Evolutionary conservation across 2,888 invertebrate genomes (phyloP).

Genomic region (Osmoderma eremita): DNA sequence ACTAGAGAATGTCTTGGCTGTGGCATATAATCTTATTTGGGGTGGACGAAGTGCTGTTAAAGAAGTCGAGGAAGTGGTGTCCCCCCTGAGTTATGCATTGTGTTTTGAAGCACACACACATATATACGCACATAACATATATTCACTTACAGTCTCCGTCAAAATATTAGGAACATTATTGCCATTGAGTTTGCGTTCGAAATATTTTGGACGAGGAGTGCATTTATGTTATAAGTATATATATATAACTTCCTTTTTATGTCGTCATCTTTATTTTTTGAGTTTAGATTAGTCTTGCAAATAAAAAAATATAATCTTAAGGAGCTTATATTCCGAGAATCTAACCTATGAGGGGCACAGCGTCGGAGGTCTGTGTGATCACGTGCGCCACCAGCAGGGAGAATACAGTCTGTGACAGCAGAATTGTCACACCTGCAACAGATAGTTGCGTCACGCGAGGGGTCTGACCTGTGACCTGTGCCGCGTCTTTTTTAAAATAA

Average conservation of each 20-base stretch:
- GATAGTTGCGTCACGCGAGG: slow-evolving; percentile 66
- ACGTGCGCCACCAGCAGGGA: slow-evolving; percentile 99
- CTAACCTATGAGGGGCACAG: slow-evolving; percentile 97
- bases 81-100: slow-evolving; percentile 44
- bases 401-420: slow-evolving; percentile 99
- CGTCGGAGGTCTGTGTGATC: slow-evolving; percentile 99
- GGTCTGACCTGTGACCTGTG: slow-evolving; percentile 65
- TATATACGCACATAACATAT: too few relatives aligned
- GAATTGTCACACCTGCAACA: slow-evolving; percentile 98
- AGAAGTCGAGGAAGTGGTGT: slow-evolving; percentile 52
- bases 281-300: slow-evolving; percentile 53
- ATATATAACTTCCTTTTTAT: too few relatives aligned
- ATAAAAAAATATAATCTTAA: slow-evolving; percentile 52
- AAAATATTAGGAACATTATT: too few relatives aligned
- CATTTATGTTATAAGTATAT: too few relatives aligned
- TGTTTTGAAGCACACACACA: too few relatives aligned
- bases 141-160: too few relatives aligned
- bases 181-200: too few relatives aligned
- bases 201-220: too few relatives aligned
- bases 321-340: slow-evolving; percentile 51
- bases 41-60: slow-evolving; percentile 63
- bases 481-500: slow-evolving; percentile 51
- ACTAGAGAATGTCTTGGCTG: slow-evolving; percentile 54
- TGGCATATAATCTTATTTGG: slow-evolving; percentile 53
- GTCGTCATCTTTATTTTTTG: neutral